These are phyloP conservation scores for Echeneis naucrates DNA, from an alignment of 2,797 vertebrate species.

Conservation along the genomic window DNA sequence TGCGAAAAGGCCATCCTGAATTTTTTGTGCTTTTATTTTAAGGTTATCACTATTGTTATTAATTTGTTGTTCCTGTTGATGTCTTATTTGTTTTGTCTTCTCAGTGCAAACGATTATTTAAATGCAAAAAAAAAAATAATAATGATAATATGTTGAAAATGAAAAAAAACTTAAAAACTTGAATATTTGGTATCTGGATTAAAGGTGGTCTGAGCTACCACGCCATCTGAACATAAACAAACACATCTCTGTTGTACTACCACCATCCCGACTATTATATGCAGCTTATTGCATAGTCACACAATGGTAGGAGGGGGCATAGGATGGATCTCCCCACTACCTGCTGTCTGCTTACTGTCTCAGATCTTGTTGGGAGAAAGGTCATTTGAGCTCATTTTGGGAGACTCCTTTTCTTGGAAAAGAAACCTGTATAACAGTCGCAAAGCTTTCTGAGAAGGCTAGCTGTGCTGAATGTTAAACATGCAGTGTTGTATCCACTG, in stretches of 20 bases:
- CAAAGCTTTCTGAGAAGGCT: constrained; percentile 81
- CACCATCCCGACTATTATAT: constrained; percentile 59
- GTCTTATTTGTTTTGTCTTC: constrained; percentile 60
- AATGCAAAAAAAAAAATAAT: constrained; percentile 80
- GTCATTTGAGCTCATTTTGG: constrained; percentile 68
- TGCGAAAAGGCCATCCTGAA: constrained; percentile 86
- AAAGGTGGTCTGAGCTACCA: constrained; percentile 74
- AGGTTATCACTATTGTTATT: constrained; percentile 74
- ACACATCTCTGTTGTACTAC: constrained; percentile 65
- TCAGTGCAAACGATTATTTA: constrained; percentile 82
- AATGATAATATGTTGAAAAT: constrained; percentile 71
- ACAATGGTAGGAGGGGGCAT: constrained; percentile 26
- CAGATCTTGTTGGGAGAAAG: constrained; percentile 68
- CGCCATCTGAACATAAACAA: constrained; percentile 68
- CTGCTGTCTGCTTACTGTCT: constrained; percentile 63
- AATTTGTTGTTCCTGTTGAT: constrained; percentile 73
- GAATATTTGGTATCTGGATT: constrained; percentile 83
- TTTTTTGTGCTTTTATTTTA: constrained; percentile 79
- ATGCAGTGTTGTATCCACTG: constrained; percentile 71
- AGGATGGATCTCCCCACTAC: constrained; percentile 33
- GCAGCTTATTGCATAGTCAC: constrained; percentile 70
- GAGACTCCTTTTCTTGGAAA: constrained; percentile 71
- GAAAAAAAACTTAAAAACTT: constrained; percentile 83
- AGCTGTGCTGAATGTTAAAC: constrained; percentile 78
- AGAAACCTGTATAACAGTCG: constrained; percentile 75